Percentiles rank a stretch among this genome's conserved stretches.
phyloP scores from a whole-genome alignment of 1,140 invertebrate genomes.

The Drosophila carrolli region DNA sequence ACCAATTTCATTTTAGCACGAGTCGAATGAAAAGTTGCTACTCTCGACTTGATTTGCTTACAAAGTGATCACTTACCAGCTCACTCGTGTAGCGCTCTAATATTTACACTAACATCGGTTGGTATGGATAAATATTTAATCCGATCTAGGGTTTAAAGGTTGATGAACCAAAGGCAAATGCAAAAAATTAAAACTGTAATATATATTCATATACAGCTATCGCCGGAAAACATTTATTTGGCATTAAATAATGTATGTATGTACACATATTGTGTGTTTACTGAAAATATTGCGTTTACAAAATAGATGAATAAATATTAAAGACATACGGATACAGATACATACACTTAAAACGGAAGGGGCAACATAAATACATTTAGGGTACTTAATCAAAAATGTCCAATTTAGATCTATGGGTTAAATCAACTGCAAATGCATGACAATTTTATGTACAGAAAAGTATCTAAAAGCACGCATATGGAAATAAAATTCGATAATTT shows the following conservation, averaged over 20 bases:
- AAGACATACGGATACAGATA: neutral
- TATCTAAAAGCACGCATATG: neutral
- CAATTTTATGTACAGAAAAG: neutral
- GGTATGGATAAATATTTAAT: no score
- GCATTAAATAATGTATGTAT: slow-evolving; percentile 15
- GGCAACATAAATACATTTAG: slow-evolving; percentile 11
- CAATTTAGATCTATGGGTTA: neutral
- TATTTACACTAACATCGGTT: no score
- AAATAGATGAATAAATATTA: neutral
- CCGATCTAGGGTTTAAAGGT: no score
- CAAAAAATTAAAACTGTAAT: neutral
- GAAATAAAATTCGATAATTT: neutral
- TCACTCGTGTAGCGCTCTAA: no score
- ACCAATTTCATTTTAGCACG: no score
- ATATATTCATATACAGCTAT: neutral
- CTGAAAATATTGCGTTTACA: slow-evolving; percentile 1
- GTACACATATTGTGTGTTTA: neutral
- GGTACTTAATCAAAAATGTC: slow-evolving; percentile 1
- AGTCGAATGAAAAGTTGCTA: no score
- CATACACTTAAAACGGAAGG: slow-evolving; percentile 2
- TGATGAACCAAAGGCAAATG: no score
- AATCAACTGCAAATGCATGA: slow-evolving; percentile 6
- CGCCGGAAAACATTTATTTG: slow-evolving; percentile 24
- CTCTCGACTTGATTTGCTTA: no score
- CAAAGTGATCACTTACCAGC: no score